Evolutionary conservation across 2,888 invertebrate species (phyloP), one percentile per base, ranked within the genome.

Genomic region (Crematogaster levior): DNA sequence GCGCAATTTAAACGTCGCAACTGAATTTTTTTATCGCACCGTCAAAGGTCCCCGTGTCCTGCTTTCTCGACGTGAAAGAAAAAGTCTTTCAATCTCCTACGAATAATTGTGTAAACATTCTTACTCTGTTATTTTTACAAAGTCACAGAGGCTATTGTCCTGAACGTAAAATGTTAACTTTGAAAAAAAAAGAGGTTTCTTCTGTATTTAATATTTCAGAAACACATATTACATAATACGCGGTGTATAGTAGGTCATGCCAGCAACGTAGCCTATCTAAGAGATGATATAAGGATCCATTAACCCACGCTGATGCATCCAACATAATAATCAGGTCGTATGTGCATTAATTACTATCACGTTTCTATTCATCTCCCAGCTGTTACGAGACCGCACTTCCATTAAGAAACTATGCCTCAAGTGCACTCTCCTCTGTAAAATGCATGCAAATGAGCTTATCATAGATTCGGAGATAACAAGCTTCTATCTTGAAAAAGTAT

Each of bases 1-100:
- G 88, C 88, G 87, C 90, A 86, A 91, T 92, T 91, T 90, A 86
- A 89, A 81, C 87, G 88, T 89, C 84, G 82, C 87, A 85, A 92
- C 90, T 88, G 89, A 87, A 90, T 89, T 86, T 84, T 88, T 84
- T 83, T 87, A 85, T 72, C 53, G 60, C 53, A 51, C 84, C 48
- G 58, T 75, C 70, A 37, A 60, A 51, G 48, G 24, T n/a, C 21
- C 27, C 53, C 18, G 30, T 21, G 51, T 53, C 15, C 18, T 21
- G 43, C 12, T 51, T 48, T 56, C 73, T 43, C 65, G 48, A 73
- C 43, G 15, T 6, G 53, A n/a, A 56, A 34, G 51, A 43, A 46
- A 56, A 60, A 77, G 40, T 43, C 53, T 43, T 68, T 68, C 30
- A 56, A 79, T 68, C 27, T 66, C 43, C 21, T 3, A 51, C 60